phyloP scores from a whole-genome alignment of 30 jellyfish, hydroid and myxozoan species.

The Rhopilema esculentum region DNA sequence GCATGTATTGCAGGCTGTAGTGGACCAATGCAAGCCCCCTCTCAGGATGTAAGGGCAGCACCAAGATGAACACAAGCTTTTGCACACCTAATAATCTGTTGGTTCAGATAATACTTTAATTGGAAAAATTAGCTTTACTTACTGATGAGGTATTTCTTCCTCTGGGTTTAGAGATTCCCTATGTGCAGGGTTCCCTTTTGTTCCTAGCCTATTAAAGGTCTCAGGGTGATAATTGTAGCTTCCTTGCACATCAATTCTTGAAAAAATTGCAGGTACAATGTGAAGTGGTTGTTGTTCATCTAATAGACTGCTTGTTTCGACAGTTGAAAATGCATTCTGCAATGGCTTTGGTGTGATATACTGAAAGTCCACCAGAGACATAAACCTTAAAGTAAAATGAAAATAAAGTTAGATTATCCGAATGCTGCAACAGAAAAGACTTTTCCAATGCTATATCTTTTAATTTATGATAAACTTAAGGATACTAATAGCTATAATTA shows the following conservation, averaged over 20 bases:
- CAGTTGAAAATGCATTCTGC: conserved; percentile 62
- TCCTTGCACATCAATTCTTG: conserved; percentile 83
- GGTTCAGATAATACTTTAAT: neutral
- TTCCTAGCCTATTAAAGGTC: conserved; percentile 13
- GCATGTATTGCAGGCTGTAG: no score
- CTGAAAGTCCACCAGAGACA: conserved; percentile 86
- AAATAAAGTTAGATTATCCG: no score
- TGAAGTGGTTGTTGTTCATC: conserved; percentile 73
- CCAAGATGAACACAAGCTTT: no score
- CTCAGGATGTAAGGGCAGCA: no score
- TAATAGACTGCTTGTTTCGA: conserved; percentile 62
- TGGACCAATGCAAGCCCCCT: no score
- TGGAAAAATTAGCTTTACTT: neutral
- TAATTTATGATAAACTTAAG: no score
- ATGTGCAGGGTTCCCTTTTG: conserved; percentile 24
- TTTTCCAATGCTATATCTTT: no score
- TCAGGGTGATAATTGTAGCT: conserved; percentile 78
- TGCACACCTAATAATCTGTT: no score
- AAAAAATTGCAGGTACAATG: conserved; percentile 76
- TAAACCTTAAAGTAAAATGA: conserved; percentile 48
- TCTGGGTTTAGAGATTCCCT: neutral
- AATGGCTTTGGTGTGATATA: conserved; percentile 73
- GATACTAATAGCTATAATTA: no score
- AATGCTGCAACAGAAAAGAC: neutral
- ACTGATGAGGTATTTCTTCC: conserved; percentile 27